Base-by-base conservation (phyloP, 2,888 invertebrate genomes). In the Tridacna crocea region DNA sequence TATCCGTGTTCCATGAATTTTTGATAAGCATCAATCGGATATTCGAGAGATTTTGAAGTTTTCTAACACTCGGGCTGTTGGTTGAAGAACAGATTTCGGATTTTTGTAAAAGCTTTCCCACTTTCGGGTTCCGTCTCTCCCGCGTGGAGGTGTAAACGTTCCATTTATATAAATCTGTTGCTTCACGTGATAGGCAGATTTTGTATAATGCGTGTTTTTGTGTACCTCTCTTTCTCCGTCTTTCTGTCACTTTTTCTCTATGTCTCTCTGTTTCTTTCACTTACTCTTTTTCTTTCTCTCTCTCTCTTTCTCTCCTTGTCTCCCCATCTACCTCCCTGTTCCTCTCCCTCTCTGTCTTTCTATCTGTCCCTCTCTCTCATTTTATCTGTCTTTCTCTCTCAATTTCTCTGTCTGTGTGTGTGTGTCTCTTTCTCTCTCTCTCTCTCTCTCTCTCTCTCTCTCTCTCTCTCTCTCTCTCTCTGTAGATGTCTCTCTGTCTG, bases 201-300 rank as follows among this genome's bases (percentile, higher is more conserved):
- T 22, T 22, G 10, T 61, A 15, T 22, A 12, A 27, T 12, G 24
- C 27, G 11, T 22, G 13, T 19, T 10, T 61, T 10, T 61, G 12
- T 61, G 2, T 22, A 4, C 22, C 61, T 61, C 2, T 22, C 19
- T 61, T 1, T 61, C 24, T 22, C 65, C 75, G 72, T 75, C 79
- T 79, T 68, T 79, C 75, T 75, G 72, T 82, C 75, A 79, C 79
- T 82, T 74, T 75, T 66, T 70, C 63, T 79, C 70, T 61, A 2
- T 73, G 10, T 26, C 36, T 26, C 36, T 60, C 60, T 60, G 10
- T 60, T 10, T 73, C 60, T 73, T 27, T 27, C 36, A 10, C 22
- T 27, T 26, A 8, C 22, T 60, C 73, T 73, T 11, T 27, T 19
- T 60, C 13, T 73, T 36, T 27, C 36, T 73, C 60, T 60, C 6